Evolutionary conservation across 1,140 invertebrate genomes (phyloP).

Genomic region (Cyphomyrmex costatus): DNA sequence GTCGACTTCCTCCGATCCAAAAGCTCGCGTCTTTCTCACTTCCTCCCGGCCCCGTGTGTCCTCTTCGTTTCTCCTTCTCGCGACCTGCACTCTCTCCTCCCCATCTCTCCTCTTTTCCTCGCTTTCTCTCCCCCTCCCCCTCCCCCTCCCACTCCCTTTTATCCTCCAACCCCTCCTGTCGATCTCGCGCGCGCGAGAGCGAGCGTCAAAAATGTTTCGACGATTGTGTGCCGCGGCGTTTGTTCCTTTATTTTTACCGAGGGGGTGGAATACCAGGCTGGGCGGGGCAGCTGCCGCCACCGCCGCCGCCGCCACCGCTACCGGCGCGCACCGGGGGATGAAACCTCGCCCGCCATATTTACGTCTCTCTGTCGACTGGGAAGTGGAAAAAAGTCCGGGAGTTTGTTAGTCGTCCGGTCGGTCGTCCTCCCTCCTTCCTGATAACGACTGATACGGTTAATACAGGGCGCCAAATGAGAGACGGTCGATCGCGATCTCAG

Average conservation of each 20-base stretch:
- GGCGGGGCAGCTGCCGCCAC: constrained; percentile 81
- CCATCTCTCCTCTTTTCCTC: constrained; percentile 48
- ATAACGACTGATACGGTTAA: constrained; percentile 1
- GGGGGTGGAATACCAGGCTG: constrained; percentile 83
- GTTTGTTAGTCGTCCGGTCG: constrained; percentile 59
- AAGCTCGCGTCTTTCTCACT: constrained; percentile 49
- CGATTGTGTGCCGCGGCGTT: constrained; percentile 84
- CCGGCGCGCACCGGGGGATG: constrained; percentile 81
- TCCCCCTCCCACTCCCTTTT: constrained; percentile 1
- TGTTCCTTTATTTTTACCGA: constrained; percentile 85
- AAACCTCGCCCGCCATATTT: constrained; percentile 86
- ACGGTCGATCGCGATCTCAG: constrained; percentile 23
- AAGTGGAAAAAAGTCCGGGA: constrained; percentile 75
- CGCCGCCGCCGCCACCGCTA: constrained; percentile 72
- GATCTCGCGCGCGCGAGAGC: constrained; percentile 67
- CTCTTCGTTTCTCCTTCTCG: constrained; percentile 68
- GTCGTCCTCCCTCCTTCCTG: constrained; percentile 1
- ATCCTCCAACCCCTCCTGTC: constrained; percentile 8
- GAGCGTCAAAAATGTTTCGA: constrained; percentile 85
- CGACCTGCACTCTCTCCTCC: constrained; percentile 67
- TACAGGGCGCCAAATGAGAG: background rate
- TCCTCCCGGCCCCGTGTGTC: constrained; percentile 52
- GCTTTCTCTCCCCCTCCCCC: constrained; percentile 64
- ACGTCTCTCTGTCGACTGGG: constrained; percentile 74
- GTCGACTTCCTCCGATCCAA: constrained; percentile 69